Base-by-base conservation (phyloP, 2,888 invertebrate genomes). In the Nymphalis c-album region DNA sequence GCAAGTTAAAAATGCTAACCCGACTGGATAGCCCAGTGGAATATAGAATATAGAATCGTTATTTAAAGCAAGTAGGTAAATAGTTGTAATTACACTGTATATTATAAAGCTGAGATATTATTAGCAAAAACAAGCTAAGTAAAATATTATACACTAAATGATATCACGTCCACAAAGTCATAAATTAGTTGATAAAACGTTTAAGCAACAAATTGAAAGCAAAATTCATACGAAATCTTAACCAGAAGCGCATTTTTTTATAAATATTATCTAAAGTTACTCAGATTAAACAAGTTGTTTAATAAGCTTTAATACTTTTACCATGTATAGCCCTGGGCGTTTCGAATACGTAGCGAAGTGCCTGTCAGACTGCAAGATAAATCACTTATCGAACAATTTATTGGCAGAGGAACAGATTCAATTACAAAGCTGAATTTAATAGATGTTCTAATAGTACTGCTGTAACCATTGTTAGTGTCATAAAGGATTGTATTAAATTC, bases 361-460 rank as follows among this genome's bases (percentile, higher is more conserved):
- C 69, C 74, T 77, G 77, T 76, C 77, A 74, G 76, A 66, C 64
- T 68, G 69, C 66, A 72, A 73, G 74, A 77, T 80, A 80, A 80
- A 80, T 81, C 80, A 80, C 79, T 77, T 75, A 73, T 74, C 64
- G 71, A 72, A 77, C 78, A 77, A 78, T 80, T 80, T 80, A 80
- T 80, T 78, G 78, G 78, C 74, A 75, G 71, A 73, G 72, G 73
- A 76, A 76, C 75, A 78, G 76, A 80, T 80, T 80, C 79, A 80
- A 80, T 80, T 80, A 80, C 78, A 74, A 73, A 53, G 61, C 71
- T 72, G 71, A 75, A 75, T 74, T 76, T 77, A 77, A 78, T 78
- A 76, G 76, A 73, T 73, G 73, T 74, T 75, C 74, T 73, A 72
- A 74, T 74, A 69, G 59, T 76, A 73, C 69, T 71, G 64, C 50